Percentiles rank a stretch among this genome's conserved stretches.
Evolutionary conservation across 2,888 invertebrate genomes (phyloP).

Genomic region (Penaeus monodon): DNA sequence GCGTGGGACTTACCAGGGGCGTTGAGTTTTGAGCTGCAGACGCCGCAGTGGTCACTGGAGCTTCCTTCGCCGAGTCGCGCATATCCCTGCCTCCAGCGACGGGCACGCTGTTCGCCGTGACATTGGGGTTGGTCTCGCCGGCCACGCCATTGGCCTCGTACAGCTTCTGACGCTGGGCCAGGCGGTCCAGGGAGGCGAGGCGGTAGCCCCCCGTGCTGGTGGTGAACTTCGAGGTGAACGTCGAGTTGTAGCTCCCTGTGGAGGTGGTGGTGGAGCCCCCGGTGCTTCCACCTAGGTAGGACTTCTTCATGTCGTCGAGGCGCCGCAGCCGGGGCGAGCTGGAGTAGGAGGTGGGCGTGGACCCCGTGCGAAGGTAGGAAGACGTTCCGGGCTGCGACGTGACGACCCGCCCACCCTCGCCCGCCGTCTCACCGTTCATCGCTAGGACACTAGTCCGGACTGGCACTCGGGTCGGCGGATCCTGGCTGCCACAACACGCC

Average conservation of each 20-base stretch:
- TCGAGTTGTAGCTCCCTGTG: background rate
- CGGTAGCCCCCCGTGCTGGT: constrained; percentile 74
- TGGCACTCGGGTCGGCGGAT: background rate
- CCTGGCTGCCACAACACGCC: constrained; percentile 40
- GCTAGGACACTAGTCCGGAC: constrained; percentile 32
- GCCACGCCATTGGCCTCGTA: constrained; percentile 67
- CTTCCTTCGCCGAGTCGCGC: too few species aligned
- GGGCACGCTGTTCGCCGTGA: constrained; percentile 30
- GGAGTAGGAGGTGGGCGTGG: constrained; percentile 55
- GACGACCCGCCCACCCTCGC: constrained; percentile 33
- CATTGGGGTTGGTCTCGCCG: constrained; percentile 34
- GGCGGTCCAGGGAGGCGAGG: constrained; percentile 84
- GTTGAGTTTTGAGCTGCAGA: too few species aligned
- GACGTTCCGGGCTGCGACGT: constrained; percentile 39
- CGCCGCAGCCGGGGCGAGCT: constrained; percentile 58
- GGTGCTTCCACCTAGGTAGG: constrained; percentile 35
- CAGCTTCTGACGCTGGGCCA: constrained; percentile 85
- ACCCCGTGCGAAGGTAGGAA: constrained; percentile 44
- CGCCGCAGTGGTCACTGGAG: constrained; percentile 1
- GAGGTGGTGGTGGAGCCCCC: background rate
- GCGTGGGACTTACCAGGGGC: too few species aligned
- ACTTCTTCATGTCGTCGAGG: constrained; percentile 62
- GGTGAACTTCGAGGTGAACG: constrained; percentile 39
- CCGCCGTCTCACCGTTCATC: constrained; percentile 58
- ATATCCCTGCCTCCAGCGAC: constrained; percentile 10